Evolutionary conservation across 2,888 invertebrate species (phyloP), one percentile per base, ranked within the genome.

Genomic region (Peribatodes rhomboidaria): DNA sequence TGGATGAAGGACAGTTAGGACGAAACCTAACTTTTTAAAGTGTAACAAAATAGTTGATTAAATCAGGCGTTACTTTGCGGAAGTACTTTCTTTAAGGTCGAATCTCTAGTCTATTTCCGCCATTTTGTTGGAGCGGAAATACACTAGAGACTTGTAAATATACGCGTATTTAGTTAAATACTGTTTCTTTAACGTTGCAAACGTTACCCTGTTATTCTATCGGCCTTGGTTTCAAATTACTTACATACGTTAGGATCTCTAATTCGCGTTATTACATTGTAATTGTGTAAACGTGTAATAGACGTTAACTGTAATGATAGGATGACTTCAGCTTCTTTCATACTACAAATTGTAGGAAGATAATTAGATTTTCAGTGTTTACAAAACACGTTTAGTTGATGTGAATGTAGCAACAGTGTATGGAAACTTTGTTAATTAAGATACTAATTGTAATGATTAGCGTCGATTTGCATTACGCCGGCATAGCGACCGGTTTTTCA

Each of bases 251-350:
- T 22, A 46, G n/a, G 22, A 14, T 27, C 46, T 46, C n/a, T 46
- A 46, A 20, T 46, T 46, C 10, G 14, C 31, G 47, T 50, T 31
- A 59, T 58, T 31, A 31, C 31, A 14, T 42, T 10, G 58, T 42
- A n/a, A 42, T 27, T 42, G 14, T 59, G 20, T 31, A 14, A 31
- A 22, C 31, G 39, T 18, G 47, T 9, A 39, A 18, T 31, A 31
- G 37, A 31, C 31, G 31, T 41, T 49, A 58, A 50, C 16, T n/a
- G 31, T 47, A 47, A 47, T 37, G 22, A 47, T 35, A 46, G 20
- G 18, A 41, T 50, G 49, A 50, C 49, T 59, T 42, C 50, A 42
- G 31, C n/a, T 41, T 49, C 31, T 58, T 58, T 49, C 42, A 33
- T n/a, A 10, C 18, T n/a, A 10, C 18, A 41, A 7, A 16, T 18